These are phyloP conservation scores for Tetrapedia diversipes DNA, from an alignment of 2,888 invertebrate species.

Conservation along the genomic window DNA sequence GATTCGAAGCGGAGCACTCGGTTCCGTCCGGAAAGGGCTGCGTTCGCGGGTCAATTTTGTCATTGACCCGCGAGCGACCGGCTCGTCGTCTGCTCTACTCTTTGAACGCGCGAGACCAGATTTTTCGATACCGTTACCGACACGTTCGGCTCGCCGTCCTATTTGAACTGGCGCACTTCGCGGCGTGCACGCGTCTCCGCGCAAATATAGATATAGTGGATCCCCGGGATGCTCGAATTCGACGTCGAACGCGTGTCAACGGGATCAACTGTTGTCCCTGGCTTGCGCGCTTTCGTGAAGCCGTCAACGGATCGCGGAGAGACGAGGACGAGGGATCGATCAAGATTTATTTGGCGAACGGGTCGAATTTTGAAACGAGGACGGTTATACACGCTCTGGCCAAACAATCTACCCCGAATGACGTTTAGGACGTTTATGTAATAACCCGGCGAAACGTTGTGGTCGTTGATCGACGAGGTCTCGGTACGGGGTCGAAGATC, in stretches of 20 bases:
- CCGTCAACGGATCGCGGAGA: too few species aligned
- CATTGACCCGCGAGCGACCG: too few species aligned
- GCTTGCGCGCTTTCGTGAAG: too few species aligned
- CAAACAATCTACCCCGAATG: constrained; percentile 28
- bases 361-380: background rate
- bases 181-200: too few species aligned
- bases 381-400: background rate
- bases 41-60: too few species aligned
- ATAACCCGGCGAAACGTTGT: constrained; percentile 8
- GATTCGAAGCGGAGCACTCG: background rate
- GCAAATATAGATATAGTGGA: background rate
- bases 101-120: background rate
- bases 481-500: constrained; percentile 36
- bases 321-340: too few species aligned
- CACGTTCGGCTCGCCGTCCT: background rate
- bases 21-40: background rate
- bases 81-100: too few species aligned
- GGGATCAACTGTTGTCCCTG: too few species aligned
- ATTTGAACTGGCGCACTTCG: constrained; percentile 3
- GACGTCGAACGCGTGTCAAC: background rate
- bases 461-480: constrained; percentile 7
- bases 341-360: too few species aligned
- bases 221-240: background rate
- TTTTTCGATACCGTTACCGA: background rate
- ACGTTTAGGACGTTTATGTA: constrained; percentile 50